Conservation (phyloP, 1,140 invertebrate genomes). For the Trichogramma pretiosum region DNA sequence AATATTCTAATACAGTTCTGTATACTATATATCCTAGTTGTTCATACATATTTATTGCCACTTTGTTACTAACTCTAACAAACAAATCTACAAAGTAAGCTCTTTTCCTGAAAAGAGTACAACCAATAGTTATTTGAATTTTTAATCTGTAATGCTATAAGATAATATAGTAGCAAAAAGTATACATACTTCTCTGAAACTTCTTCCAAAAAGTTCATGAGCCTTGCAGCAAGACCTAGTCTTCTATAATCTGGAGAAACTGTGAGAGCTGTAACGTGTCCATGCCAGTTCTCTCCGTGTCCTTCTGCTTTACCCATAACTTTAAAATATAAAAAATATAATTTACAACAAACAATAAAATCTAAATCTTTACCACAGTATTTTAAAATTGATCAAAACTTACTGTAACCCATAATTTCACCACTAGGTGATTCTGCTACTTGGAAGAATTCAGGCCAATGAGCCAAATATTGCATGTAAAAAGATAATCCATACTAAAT, state of each 20-base stretch:
- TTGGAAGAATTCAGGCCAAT: slow-evolving; percentile 99
- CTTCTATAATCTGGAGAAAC: slow-evolving; percentile 91
- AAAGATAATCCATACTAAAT: slow-evolving; percentile 93
- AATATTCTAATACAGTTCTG: slow-evolving; percentile 92
- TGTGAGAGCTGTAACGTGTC: slow-evolving; percentile 95
- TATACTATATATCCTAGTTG: slow-evolving; percentile 96
- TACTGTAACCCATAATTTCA: slow-evolving; percentile 98
- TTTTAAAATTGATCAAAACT: slow-evolving; percentile 42
- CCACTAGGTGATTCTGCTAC: slow-evolving; percentile 89
- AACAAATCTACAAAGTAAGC: slow-evolving; percentile 99
- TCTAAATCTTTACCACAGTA: slow-evolving; percentile 89
- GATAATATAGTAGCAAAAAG: no score
- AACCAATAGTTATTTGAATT: no score
- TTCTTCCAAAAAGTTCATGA: slow-evolving; percentile 94
- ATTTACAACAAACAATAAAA: slow-evolving; percentile 74
- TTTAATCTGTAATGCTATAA: no score
- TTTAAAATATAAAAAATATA: slow-evolving; percentile 41
- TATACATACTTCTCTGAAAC: slow-evolving; percentile 84
- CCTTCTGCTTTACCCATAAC: slow-evolving; percentile 99
- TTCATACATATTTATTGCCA: slow-evolving; percentile 96
- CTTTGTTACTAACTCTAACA: slow-evolving; percentile 93
- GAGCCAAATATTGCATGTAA: slow-evolving; percentile 94
- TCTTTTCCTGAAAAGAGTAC: slow-evolving; percentile 66
- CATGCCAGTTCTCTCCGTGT: slow-evolving; percentile 91
- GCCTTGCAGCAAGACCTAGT: slow-evolving; percentile 79